Conservation (phyloP, 2,113 vertebrate species). For the Takifugu bimaculatus region DNA sequence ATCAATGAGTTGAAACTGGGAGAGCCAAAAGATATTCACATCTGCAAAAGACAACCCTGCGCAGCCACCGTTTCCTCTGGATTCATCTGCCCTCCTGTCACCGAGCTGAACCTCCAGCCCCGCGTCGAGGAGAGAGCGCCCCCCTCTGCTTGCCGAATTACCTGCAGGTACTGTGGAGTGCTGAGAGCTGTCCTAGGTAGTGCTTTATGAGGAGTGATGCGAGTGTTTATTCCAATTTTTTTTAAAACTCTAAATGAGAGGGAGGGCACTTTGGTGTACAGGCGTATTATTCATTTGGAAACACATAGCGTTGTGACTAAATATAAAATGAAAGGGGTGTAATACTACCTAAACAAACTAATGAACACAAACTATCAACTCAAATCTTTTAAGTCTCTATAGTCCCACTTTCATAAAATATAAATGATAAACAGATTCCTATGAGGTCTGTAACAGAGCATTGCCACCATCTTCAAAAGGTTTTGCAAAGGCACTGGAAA, state of each 20-base stretch:
- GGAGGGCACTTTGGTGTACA: slow-evolving; percentile 35
- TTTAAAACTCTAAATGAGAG: slow-evolving; percentile 36
- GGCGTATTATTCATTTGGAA: slow-evolving; percentile 46
- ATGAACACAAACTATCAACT: slow-evolving; percentile 56
- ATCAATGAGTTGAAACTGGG: slow-evolving; percentile 32
- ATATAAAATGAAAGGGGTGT: slow-evolving; percentile 49
- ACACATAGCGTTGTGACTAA: slow-evolving; percentile 45
- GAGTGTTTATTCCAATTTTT: slow-evolving; percentile 23
- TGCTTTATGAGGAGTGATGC: slow-evolving; percentile 21
- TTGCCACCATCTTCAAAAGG: slow-evolving; percentile 39
- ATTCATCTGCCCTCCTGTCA: slow-evolving; percentile 10
- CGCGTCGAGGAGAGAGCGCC: slow-evolving; percentile 47
- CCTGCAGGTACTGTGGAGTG: slow-evolving; percentile 56
- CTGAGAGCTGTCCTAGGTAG: slow-evolving; percentile 57
- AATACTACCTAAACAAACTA: slow-evolving; percentile 54
- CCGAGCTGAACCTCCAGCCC: slow-evolving; percentile 8
- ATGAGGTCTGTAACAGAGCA: slow-evolving; percentile 57
- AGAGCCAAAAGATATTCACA: slow-evolving; percentile 37
- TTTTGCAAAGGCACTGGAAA: slow-evolving; percentile 28
- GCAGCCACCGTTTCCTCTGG: slow-evolving; percentile 5
- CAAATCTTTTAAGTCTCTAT: slow-evolving; percentile 31
- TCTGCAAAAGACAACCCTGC: slow-evolving; percentile 43
- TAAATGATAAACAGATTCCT: slow-evolving; percentile 30
- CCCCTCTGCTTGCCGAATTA: slow-evolving; percentile 34
- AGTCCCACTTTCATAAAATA: slow-evolving; percentile 33